These are phyloP conservation scores for Stramonita haemastoma DNA, from an alignment of 2,888 invertebrate genomes.

Conservation along the genomic window DNA sequence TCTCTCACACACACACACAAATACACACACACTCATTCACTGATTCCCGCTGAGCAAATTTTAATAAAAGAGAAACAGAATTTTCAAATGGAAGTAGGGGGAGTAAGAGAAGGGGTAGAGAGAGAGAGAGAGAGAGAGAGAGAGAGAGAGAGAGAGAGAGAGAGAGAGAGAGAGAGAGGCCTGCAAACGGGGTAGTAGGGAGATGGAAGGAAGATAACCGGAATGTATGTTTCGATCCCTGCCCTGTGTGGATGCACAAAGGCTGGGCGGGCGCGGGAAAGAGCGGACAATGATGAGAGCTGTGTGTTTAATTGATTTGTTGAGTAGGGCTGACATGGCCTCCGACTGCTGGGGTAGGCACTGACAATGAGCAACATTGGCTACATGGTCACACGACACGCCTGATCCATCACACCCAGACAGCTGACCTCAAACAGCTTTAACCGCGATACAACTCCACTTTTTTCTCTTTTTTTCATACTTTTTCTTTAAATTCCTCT, in stretches of 20 bases:
- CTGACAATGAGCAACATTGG: slow-evolving; percentile 14
- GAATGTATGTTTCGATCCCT: not conserved
- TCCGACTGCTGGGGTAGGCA: not conserved
- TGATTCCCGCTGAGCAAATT: no score
- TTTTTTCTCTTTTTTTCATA: no score
- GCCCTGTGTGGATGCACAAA: slow-evolving; percentile 14
- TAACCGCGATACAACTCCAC: not conserved
- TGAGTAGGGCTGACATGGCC: slow-evolving; percentile 11
- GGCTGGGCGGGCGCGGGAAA: not conserved
- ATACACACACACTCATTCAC: slow-evolving; percentile 11
- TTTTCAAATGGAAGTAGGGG: no score
- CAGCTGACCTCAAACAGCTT: slow-evolving; percentile 24
- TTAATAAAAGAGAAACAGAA: no score
- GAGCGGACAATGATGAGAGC: not conserved
- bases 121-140: not conserved
- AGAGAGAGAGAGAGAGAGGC: not conserved
- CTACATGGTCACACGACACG: slow-evolving; percentile 25
- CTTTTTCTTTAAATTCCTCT: no score
- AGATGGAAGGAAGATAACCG: not conserved
- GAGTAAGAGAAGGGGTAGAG: not conserved
- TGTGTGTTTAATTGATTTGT: slow-evolving; percentile 31
- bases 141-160: not conserved
- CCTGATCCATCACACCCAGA: slow-evolving; percentile 13
- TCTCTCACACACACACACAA: not conserved
- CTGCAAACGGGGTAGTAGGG: not conserved